Conservation (phyloP, 2,113 vertebrate genomes). For the Etheostoma cragini region DNA sequence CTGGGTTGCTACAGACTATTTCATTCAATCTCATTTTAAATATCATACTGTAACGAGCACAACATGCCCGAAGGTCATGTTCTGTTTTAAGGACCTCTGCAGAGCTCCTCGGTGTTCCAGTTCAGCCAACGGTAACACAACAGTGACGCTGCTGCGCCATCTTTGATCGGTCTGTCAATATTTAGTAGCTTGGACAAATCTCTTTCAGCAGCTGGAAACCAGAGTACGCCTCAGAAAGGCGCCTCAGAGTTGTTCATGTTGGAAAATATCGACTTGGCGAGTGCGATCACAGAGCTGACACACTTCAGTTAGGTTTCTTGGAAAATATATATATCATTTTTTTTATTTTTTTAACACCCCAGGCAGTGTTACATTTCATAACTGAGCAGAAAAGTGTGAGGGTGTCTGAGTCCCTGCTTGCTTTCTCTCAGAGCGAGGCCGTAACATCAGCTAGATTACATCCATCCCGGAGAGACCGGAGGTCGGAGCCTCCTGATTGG, state of each 20-base stretch:
- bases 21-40: not conserved
- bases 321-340: not conserved
- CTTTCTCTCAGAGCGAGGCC: not conserved
- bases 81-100: not conserved
- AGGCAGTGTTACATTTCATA: too few relatives aligned
- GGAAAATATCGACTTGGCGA: not conserved
- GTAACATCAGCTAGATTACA: not conserved
- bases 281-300: not conserved
- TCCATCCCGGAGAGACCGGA: not conserved
- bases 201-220: not conserved
- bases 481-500: not conserved
- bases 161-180: not conserved
- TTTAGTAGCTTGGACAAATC: not conserved
- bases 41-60: not conserved
- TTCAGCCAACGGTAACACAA: not conserved
- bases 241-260: not conserved
- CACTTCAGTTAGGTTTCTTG: not conserved
- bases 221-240: not conserved
- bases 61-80: not conserved
- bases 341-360: too few relatives aligned
- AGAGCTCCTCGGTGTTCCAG: not conserved
- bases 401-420: not conserved
- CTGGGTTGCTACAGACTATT: not conserved
- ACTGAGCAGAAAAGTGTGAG: not conserved
- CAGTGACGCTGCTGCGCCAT: not conserved